Conservation (phyloP, 2,113 vertebrate genomes). For the Propithecus coquereli region DNA sequence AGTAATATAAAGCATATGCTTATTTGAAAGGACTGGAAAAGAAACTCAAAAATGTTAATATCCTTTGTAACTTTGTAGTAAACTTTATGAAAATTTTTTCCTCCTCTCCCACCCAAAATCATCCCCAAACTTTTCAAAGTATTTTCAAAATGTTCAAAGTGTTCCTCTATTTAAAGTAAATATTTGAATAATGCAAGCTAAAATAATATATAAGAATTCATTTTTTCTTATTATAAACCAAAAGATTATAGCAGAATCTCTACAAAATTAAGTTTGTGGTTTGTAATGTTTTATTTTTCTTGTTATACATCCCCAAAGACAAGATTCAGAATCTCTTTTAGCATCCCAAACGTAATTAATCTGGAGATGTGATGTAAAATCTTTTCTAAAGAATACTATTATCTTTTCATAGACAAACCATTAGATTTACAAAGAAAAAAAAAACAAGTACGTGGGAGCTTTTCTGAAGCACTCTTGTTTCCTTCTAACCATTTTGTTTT, state of each 20-base stretch:
- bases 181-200: neutral
- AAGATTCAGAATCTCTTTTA: constrained; percentile 43
- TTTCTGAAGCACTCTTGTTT: constrained; percentile 70
- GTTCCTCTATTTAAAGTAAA: neutral
- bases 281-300: constrained; percentile 20
- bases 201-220: neutral
- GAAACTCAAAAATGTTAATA: neutral
- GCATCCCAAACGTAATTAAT: constrained; percentile 43
- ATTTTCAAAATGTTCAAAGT: neutral
- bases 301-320: neutral
- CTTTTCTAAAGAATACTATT: constrained; percentile 31
- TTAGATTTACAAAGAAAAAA: constrained; percentile 47
- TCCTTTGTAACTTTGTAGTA: neutral
- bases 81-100: neutral
- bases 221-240: constrained; percentile 20
- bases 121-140: constrained; percentile 1
- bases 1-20: neutral
- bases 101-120: neutral
- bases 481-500: constrained; percentile 80
- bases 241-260: neutral
- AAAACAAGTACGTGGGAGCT: constrained; percentile 71
- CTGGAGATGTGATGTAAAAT: neutral
- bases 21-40: neutral
- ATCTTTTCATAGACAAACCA: constrained; percentile 67
- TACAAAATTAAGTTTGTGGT: neutral